Base-by-base conservation (phyloP, 2,797 vertebrate species). In the Alca torda region DNA sequence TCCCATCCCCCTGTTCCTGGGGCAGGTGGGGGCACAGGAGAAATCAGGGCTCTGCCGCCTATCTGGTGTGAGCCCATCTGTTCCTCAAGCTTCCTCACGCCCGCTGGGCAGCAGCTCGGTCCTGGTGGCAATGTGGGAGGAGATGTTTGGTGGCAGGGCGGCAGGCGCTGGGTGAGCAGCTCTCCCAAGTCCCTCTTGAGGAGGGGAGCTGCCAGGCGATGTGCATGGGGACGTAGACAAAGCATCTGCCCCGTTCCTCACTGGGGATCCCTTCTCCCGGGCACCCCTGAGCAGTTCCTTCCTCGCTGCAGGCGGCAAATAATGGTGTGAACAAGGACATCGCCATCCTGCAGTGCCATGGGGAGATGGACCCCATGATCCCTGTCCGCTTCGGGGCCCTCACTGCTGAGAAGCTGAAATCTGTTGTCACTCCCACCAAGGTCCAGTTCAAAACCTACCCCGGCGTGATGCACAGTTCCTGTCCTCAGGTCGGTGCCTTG, bases 331-430 rank as follows among this genome's bases (percentile, higher is more conserved):
- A 98, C 97, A 99, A 98, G 98, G 99, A 99, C 97, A 98, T 99
- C 30, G 98, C 99, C 48, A 99, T 99, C 97, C 98, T 99, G 97
- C 99, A 99, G 97, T 99, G 99, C 97, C 99, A 99, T 4, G 99
- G 99, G 26, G 99, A 99, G 94, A 94, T 97, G 95, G 99, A 99
- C 91, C 87, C 92, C 92, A 99, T 99, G 99, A 99, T 99, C 93
- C 99, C 99, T 0, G 94, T 98, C 60, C 98, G 98, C 61, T 99
- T 99, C 14, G 99, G 99, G 63, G 98, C 98, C 78, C 98, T 99
- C 98, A 99, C 99, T 1, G 98, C 99, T 2, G 98, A 99, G 91
- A 99, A 99, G 94, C 99, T 99, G 79, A 99, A 98, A 96, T 96
- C 96, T 19, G 98, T 99, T 4, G 98, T 99, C 95, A 98, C 98